Evolutionary conservation across 2,113 vertebrate species (phyloP).

Genomic region (Thamnaconus septentrionalis): DNA sequence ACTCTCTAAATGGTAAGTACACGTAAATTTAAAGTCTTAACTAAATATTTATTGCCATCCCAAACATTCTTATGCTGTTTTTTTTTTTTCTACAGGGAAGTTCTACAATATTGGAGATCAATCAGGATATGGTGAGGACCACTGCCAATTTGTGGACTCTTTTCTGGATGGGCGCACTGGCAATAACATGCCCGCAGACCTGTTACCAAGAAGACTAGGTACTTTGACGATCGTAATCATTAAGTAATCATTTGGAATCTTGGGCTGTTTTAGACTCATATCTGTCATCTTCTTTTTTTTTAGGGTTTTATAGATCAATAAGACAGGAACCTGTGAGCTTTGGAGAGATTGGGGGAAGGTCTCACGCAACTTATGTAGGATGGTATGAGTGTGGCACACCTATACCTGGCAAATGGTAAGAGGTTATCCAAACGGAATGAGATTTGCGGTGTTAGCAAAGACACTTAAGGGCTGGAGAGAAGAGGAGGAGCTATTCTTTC

Average conservation of each 20-base stretch:
- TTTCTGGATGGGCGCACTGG: conserved; percentile 94
- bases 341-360: conserved; percentile 90
- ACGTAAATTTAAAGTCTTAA: neutral
- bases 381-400: conserved; percentile 98
- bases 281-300: conserved; percentile 10
- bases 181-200: conserved; percentile 78
- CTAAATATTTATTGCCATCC: no score
- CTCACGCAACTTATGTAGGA: conserved; percentile 88
- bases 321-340: conserved; percentile 94
- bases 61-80: neutral
- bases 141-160: conserved; percentile 98
- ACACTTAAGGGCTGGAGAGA: no score
- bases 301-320: conserved; percentile 91
- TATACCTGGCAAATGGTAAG: conserved; percentile 96
- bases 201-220: conserved; percentile 86
- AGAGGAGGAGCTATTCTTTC: conserved; percentile 22
- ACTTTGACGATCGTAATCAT: conserved; percentile 12
- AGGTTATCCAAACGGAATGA: no score
- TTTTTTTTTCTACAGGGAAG: conserved; percentile 78
- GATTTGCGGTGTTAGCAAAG: no score
- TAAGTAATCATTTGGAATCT: neutral
- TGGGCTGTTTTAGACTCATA: neutral
- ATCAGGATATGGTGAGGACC: conserved; percentile 93
- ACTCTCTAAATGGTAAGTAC: conserved; percentile 87
- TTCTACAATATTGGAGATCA: conserved; percentile 98